phyloP scores from a whole-genome alignment of 2,113 vertebrate genomes.

The Solea senegalensis region DNA sequence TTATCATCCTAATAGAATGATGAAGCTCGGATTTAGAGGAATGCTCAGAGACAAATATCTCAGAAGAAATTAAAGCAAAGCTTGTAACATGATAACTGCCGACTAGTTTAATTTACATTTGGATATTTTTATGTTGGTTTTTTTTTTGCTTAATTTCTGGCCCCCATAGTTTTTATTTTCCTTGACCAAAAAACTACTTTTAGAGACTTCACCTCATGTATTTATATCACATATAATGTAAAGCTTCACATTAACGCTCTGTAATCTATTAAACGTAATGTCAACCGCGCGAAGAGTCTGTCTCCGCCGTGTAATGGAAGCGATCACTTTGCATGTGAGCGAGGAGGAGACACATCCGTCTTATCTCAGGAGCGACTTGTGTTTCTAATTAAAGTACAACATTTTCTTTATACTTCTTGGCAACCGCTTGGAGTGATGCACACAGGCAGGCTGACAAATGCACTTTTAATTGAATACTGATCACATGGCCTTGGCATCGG shows the following conservation, averaged over 20 bases:
- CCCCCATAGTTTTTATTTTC: not conserved
- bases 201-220: not conserved
- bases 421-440: slow-evolving; percentile 36
- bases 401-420: slow-evolving; percentile 34
- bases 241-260: too few species aligned
- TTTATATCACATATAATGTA: not conserved
- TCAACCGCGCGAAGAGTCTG: not conserved
- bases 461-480: slow-evolving; percentile 40
- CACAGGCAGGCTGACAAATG: slow-evolving; percentile 41
- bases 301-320: not conserved
- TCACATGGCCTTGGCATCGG: slow-evolving; percentile 14
- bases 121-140: too few species aligned
- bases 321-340: not conserved
- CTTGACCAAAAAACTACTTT: not conserved
- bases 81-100: too few species aligned
- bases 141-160: not conserved
- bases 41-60: not conserved
- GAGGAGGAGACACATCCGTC: not conserved
- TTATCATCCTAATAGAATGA: too few species aligned
- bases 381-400: slow-evolving; percentile 37
- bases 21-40: not conserved
- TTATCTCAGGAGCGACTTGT: slow-evolving; percentile 9
- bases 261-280: not conserved
- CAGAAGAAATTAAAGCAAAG: too few species aligned
- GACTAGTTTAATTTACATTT: too few species aligned